Percentiles rank a stretch among this genome's conserved stretches.
These are phyloP conservation scores for Burhinus oedicnemus DNA, from an alignment of 2,113 vertebrate species.

Conservation along the genomic window DNA sequence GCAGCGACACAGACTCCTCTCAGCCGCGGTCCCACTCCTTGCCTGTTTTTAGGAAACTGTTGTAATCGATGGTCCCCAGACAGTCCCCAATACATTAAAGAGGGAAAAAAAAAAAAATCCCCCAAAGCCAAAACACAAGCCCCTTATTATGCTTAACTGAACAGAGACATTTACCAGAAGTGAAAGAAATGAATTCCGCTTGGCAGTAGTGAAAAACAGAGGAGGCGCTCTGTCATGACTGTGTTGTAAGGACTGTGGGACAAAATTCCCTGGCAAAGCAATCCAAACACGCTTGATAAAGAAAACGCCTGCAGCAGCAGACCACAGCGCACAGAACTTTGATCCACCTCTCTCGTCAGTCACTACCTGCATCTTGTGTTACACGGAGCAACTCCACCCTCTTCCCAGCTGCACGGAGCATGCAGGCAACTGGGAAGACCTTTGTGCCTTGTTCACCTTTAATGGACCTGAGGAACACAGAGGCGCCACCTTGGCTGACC, in stretches of 20 bases:
- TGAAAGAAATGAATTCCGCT: neutral
- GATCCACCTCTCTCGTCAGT: neutral
- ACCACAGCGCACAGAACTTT: neutral
- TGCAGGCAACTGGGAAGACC: neutral
- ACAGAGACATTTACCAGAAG: neutral
- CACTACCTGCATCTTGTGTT: neutral
- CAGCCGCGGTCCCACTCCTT: fast-evolving
- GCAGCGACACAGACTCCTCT: neutral
- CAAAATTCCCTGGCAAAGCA: neutral
- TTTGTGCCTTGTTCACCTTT: neutral
- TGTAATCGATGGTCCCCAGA: neutral
- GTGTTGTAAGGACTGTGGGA: neutral
- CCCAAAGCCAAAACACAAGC: neutral
- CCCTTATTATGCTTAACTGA: neutral
- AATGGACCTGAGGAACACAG: neutral
- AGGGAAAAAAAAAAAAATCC: neutral
- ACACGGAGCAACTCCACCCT: neutral
- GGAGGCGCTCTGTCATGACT: neutral
- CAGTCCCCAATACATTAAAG: neutral
- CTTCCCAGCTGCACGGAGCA: neutral
- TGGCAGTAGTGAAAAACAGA: neutral
- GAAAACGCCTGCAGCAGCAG: neutral
- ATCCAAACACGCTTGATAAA: neutral
- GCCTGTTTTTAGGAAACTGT: neutral
- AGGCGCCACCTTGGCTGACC: neutral